Evolutionary conservation across 2,888 invertebrate species (phyloP), one percentile per base, ranked within the genome.

Genomic region (Melikaiella ostensackeni): DNA sequence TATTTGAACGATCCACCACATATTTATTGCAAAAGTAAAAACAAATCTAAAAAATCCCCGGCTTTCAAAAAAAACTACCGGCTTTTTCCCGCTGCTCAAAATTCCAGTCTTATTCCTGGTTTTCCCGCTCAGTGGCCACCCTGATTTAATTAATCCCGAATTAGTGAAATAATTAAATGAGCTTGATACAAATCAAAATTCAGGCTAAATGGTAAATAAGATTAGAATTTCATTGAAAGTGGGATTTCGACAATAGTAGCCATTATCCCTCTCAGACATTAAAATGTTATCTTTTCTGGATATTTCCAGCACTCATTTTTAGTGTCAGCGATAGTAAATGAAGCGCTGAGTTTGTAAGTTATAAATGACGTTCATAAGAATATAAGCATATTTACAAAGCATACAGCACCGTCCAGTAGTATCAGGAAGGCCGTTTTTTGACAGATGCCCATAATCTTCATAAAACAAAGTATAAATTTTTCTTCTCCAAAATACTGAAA

Each of bases 241-340:
- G 6, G 59, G 27, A 46, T 70, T 30, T 70, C 11, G 46, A 70
- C n/a, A 46, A 46, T 42, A 30, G 27, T 46, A 46, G 66, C 8
- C 46, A 70, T 46, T 64, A 64, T 64, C 24, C 64, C 11, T 42
- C 42, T 24, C 13, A 64, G 64, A 42, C 64, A 64, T 38, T 66
- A 24, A 46, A 66, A 46, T 66, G 24, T 66, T 66, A 66, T 46
- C 64, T 66, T 64, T 64, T 27, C 66, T 66, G 46, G 66, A 46
- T 66, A 46, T 66, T 66, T 30, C 27, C 42, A 66, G 66, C 46
- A 46, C 27, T 66, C 24, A 66, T 27, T 42, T 66, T 42, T 66
- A 30, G 27, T 64, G 24, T 42, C 42, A 42, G 42, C 21, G 42
- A 42, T 64, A 64, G 38, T 42, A 64, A 42, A 42, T 42, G 42